Evolutionary conservation across 2,888 invertebrate species (phyloP), one percentile per base, ranked within the genome.

Genomic region (Tetramorium bicarinatum): DNA sequence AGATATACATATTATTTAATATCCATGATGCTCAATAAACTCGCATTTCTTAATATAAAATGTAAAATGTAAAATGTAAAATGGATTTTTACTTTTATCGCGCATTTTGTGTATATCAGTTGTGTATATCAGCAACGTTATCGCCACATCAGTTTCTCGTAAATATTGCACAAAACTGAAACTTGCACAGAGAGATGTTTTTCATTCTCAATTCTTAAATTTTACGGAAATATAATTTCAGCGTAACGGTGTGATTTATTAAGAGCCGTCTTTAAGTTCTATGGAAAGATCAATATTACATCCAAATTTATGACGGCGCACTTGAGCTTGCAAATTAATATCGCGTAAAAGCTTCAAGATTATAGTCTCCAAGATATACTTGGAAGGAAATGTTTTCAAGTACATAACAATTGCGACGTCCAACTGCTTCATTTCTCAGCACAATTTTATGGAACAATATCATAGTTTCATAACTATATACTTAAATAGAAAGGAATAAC

Each of bases 261-360:
- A 34, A 3, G 38, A 79, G 2, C 59, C 47, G 25, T 71, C 79
- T 71, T 71, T 80, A 61, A 72, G 34, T 72, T 80, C 49, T 61
- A 72, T 25, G 25, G 71, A 44, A 80, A 79, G 56, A 72, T 80
- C 59, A 80, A 80, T 80, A 80, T 72, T 49, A 80, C 47, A 25
- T 80, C 47, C 25, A 80, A 61, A 79, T 79, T 79, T 79, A 79
- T 71, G 56, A 69, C n/a, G 47, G 59, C 38, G 69, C 15, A 77
- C 47, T 79, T 72, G 25, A 79, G 71, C 59, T 69, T 69, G 69
- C 71, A 79, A 69, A 71, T 79, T 79, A 79, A 79, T 79, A 59
- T 79, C 38, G 79, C 59, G 59, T 59, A 44, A 29, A 59, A 79
- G 59, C 59, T 79, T 79, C 34, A 59, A 79, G 56, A 71, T 79